Conservation (phyloP, 2,113 vertebrate genomes). For the Varanus komodoensis region DNA sequence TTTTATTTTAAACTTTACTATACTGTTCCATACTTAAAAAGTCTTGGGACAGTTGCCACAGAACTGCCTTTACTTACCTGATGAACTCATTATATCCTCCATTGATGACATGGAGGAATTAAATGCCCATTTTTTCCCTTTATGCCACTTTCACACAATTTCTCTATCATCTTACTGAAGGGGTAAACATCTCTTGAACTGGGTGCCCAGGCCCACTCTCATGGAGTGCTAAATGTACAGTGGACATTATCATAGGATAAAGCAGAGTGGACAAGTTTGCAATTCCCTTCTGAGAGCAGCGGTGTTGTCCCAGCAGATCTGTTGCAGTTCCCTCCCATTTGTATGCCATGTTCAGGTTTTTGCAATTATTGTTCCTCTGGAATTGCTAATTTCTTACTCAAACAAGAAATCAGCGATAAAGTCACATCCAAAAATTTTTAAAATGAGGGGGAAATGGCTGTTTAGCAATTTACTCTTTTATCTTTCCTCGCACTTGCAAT, state of each 20-base stretch:
- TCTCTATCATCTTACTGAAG: not conserved
- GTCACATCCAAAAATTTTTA: constrained; percentile 15
- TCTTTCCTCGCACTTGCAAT: constrained; percentile 43
- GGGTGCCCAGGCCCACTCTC: not conserved
- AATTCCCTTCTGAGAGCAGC: not conserved
- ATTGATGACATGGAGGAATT: not conserved
- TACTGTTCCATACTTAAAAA: too few relatives aligned
- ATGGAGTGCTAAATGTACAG: not conserved
- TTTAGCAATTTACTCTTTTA: constrained; percentile 46
- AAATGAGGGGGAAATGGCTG: constrained; percentile 1
- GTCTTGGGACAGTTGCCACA: not conserved
- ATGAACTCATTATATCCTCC: not conserved
- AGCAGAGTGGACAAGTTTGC: not conserved
- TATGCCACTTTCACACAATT: not conserved
- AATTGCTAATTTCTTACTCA: constrained; percentile 46
- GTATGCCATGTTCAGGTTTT: not conserved
- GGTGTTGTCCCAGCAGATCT: not conserved
- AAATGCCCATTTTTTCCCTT: too few relatives aligned
- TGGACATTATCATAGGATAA: not conserved
- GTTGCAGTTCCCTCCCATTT: not conserved
- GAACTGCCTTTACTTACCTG: not conserved
- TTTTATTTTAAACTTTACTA: too few relatives aligned
- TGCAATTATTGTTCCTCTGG: constrained; percentile 30
- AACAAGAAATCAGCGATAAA: constrained; percentile 11
- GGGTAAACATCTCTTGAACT: not conserved